Percentiles rank a stretch among this genome's conserved stretches.
Evolutionary conservation across 2,113 vertebrate species (phyloP).

Genomic region (Oreochromis niloticus): DNA sequence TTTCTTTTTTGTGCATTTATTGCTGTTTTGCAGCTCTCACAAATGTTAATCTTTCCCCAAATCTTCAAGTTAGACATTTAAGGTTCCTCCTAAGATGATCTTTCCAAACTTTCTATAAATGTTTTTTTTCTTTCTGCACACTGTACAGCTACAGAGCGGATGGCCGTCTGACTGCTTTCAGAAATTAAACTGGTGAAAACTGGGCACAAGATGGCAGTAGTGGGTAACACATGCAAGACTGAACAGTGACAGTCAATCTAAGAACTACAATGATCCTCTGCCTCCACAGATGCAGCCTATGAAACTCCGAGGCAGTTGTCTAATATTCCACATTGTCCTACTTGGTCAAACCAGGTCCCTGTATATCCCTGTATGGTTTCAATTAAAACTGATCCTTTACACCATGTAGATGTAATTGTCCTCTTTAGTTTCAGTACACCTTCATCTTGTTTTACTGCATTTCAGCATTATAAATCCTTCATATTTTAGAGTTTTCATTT

Average conservation of each 20-base stretch:
- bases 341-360: not conserved
- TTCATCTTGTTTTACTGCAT: not conserved
- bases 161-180: not conserved
- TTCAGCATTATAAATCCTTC: not conserved
- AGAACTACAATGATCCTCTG: not conserved
- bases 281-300: not conserved
- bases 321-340: not conserved
- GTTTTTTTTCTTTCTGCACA: not conserved
- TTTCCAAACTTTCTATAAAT: not conserved
- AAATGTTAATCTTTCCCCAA: not conserved
- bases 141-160: not conserved
- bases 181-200: not conserved
- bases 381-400: not conserved
- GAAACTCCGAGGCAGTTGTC: not conserved
- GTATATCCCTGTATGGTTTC: not conserved
- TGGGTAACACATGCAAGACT: not conserved
- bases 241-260: not conserved
- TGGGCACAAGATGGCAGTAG: conserved; percentile 36
- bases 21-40: not conserved
- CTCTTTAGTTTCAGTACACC: not conserved
- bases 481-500: not conserved
- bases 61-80: not conserved
- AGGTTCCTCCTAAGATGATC: not conserved
- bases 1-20: not conserved
- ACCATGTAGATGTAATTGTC: not conserved